Conservation (phyloP, 1,140 invertebrate species). For the Halesus radiatus region DNA sequence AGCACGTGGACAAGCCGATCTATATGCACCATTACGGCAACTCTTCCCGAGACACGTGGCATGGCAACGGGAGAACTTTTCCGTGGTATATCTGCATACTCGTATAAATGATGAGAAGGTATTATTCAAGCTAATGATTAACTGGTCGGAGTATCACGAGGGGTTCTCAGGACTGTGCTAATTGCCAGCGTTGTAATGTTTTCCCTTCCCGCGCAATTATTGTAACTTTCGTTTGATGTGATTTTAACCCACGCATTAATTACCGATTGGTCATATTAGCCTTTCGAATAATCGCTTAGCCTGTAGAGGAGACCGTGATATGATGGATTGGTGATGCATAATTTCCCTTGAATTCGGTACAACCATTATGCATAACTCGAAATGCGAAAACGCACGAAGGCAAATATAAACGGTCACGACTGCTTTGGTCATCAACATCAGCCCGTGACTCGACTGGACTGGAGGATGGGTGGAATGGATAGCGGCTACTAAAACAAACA, state of each 20-base stretch:
- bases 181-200: no score
- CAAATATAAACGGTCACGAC: conserved; percentile 22
- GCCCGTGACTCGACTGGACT: not conserved
- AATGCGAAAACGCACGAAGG: conserved; percentile 18
- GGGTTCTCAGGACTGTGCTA: no score
- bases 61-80: no score
- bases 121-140: no score
- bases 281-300: not conserved
- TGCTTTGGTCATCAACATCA: not conserved
- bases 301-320: not conserved
- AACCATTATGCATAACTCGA: not conserved
- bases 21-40: no score
- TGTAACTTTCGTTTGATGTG: no score
- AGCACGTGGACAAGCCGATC: no score
- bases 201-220: no score
- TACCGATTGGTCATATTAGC: conserved; percentile 12
- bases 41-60: no score
- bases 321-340: conserved; percentile 12
- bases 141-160: no score
- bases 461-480: not conserved
- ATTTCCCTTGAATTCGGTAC: not conserved
- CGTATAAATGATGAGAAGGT: no score
- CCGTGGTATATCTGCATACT: no score
- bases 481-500: not conserved
- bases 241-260: not conserved